Evolutionary conservation across 2,797 vertebrate species (phyloP), one percentile per base, ranked within the genome.

Genomic region (Scolopax bukidnonensis): DNA sequence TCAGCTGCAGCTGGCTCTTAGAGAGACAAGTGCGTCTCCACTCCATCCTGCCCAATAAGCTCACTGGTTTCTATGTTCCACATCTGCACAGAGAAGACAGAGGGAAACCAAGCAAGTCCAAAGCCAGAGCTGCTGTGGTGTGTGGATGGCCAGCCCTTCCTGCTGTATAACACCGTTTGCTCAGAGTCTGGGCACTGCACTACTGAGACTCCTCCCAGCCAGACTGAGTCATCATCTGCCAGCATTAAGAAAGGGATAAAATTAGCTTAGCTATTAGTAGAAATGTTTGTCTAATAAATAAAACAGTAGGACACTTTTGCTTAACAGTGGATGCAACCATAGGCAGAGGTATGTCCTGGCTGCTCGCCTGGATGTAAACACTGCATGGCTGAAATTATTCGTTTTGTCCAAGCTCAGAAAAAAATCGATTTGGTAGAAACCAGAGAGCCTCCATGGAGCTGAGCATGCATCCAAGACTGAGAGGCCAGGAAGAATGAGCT

Each of bases 251-350:
- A 93, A 91, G 73, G 68, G 90, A 85, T 95, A 96, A 95, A 96
- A 94, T 95, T 95, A 96, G 93, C 86, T 83, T 57, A 71, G 81
- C 91, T 91, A 74, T 92, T 92, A 92, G 74, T 60, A 83, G 86
- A 90, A 93, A 89, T 71, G 56, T 95, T 95, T 96, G 64, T 41
- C 85, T 89, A 94, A 95, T 93, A 95, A 95, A 90, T 93, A 84
- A 93, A 94, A 80, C 86, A 93, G 77, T 33, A 28, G 38, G 69
- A 90, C 79, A 61, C 63, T 89, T 96, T 93, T 95, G 60, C 75
- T 74, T 85, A 89, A 85, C 81, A 91, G 64, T 95, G 68, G 51
- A 86, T 74, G 40, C 54, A 82, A 2, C 12, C 57, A 74, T 16
- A 64, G 89, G 30, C 73, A 89, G 64, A 93, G 70, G 64, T 89